These are phyloP conservation scores for Ennomos quercinarius DNA, from an alignment of 2,888 invertebrate genomes.

Conservation along the genomic window DNA sequence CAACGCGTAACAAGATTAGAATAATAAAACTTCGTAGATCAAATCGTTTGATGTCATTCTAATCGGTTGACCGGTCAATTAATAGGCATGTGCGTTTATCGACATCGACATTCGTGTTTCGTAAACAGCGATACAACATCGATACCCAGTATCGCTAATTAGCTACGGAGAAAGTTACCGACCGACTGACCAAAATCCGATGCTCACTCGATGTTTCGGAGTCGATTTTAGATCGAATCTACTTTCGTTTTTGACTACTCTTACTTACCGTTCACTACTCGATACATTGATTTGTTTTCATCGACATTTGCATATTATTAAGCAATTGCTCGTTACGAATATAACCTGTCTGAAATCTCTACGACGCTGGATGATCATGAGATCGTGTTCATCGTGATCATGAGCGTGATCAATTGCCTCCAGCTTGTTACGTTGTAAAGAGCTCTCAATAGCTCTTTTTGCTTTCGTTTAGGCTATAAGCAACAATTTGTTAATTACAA, in stretches of 20 bases:
- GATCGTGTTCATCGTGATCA: background rate
- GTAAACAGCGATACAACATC: conserved; percentile 65
- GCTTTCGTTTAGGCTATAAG: too few species aligned
- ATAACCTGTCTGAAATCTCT: conserved; percentile 10
- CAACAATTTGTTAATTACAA: too few species aligned
- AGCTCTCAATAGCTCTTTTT: background rate
- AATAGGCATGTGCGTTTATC: conserved; percentile 54
- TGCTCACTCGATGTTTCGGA: conserved; percentile 74
- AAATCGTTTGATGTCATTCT: conserved; percentile 14
- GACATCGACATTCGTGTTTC: conserved; percentile 68
- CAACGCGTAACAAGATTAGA: background rate
- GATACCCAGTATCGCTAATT: conserved; percentile 74
- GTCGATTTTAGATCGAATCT: conserved; percentile 82
- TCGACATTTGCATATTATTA: conserved; percentile 38
- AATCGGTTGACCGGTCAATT: conserved; percentile 28
- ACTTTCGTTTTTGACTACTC: conserved; percentile 85
- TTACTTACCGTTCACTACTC: conserved; percentile 73
- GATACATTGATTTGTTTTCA: conserved; percentile 65
- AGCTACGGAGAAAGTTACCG: conserved; percentile 80
- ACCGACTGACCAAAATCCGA: conserved; percentile 82
- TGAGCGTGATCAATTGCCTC: background rate
- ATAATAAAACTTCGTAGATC: conserved; percentile 3
- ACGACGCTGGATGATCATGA: background rate
- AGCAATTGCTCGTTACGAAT: conserved; percentile 25
- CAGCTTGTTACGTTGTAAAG: background rate